These are phyloP conservation scores for Galemys pyrenaicus DNA, from an alignment of 2,113 vertebrate genomes.

Conservation along the genomic window DNA sequence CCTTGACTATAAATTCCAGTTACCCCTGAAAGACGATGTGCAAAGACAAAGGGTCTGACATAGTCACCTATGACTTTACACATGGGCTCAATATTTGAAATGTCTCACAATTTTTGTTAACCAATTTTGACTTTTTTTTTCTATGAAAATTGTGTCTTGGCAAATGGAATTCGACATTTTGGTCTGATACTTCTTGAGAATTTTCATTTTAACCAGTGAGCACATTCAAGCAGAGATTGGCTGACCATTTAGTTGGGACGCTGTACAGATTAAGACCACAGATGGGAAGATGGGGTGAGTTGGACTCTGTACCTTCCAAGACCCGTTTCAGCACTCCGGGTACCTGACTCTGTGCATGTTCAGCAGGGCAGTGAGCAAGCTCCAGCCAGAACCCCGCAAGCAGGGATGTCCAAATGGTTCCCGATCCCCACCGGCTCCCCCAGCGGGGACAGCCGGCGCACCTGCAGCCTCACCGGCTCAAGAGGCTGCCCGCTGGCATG, in stretches of 20 bases:
- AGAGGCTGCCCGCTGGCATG: fast-evolving
- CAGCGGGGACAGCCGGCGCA: background rate
- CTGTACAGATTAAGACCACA: background rate
- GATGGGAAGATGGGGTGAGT: background rate
- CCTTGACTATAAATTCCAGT: background rate
- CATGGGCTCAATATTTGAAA: background rate
- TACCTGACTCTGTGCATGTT: background rate
- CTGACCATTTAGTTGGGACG: background rate
- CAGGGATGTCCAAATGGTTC: too few species aligned
- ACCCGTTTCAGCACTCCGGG: background rate
- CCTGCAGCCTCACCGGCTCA: fast-evolving
- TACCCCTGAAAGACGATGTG: background rate
- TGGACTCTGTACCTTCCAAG: background rate
- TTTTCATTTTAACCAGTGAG: background rate
- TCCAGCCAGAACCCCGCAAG: background rate
- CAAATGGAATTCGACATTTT: background rate
- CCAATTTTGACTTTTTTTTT: background rate
- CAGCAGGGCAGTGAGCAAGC: background rate
- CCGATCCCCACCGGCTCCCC: fast-evolving
- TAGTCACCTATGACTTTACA: background rate
- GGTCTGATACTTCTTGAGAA: background rate
- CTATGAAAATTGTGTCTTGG: background rate
- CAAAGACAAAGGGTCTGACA: background rate
- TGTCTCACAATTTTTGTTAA: background rate
- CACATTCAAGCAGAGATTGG: background rate